Evolutionary conservation across 2,797 vertebrate species (phyloP), one percentile per base, ranked within the genome.

Genomic region (Acrocephalus scirpaceus): DNA sequence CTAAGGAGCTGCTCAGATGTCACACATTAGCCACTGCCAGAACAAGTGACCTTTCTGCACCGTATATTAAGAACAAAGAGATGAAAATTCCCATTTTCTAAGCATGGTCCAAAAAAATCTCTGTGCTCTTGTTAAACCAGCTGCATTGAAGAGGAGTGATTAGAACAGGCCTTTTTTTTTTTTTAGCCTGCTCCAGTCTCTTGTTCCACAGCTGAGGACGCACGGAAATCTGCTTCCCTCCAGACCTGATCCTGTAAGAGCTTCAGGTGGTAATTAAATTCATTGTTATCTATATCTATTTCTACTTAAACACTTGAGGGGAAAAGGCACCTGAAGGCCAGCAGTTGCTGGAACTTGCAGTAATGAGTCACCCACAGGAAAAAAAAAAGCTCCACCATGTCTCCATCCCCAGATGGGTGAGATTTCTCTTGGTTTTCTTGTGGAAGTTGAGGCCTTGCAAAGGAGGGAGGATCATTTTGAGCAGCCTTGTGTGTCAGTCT

Each of bases 71-170:
- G 22, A 90, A 56, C 65, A 93, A 92, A 94, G 81, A 70, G 90
- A 83, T 54, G 73, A 80, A 97, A 96, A 93, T 96, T 91, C 62
- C 70, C 50, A 25, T 96, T 93, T 89, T 86, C 48, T 34, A 93
- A 86, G 48, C 25, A 0, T 56, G 58, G 48, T 85, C 85, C 89
- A 95, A 96, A 96, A 88, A 92, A 95, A 67, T 70, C 85, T 91
- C 83, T 13, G 32, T 93, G 75, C 90, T 92, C 95, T 96, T 64
- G 74, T 88, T 93, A 92, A 93, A 75, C 50, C 95, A 97, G 95
- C 93, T 95, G 91, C 7, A 10, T 64, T 91, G 38, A 94, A 92
- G 93, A 95, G 93, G 71, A 62, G 30, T 93, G 78, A 95, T 88
- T 92, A 90, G n/a, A 88, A 74, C 57, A 57, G 95, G 67, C 40